Conservation (phyloP, 1,140 invertebrate species). For the Drosophila baimaii region DNA sequence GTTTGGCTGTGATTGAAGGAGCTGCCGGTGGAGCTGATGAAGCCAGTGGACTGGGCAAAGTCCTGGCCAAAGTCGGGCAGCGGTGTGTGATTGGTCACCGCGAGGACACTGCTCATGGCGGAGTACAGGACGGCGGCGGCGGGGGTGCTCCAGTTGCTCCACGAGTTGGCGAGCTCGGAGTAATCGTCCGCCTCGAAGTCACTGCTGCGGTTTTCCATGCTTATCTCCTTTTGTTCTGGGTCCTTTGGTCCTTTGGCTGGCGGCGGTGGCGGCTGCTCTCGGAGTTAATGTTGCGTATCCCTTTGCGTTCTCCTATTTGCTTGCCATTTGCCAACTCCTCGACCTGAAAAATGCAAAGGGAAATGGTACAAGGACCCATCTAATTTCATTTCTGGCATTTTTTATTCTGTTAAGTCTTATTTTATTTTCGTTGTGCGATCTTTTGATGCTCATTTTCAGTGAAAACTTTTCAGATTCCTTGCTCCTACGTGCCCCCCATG, state of each 20-base stretch:
- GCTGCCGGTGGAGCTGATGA: conserved; percentile 14
- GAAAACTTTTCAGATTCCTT: conserved; percentile 37
- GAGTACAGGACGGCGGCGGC: conserved; percentile 47
- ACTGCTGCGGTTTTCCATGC: conserved; percentile 41
- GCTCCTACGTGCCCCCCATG: conserved; percentile 16
- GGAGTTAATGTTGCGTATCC: conserved; percentile 70
- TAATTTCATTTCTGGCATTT: conserved; percentile 54
- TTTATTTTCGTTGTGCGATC: conserved; percentile 33
- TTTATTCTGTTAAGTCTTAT: conserved; percentile 24
- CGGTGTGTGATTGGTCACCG: conserved; percentile 59
- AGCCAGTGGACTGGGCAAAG: conserved; percentile 26
- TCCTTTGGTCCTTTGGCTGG: conserved; percentile 11
- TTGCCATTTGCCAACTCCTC: conserved; percentile 65
- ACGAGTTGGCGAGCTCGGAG: conserved; percentile 39
- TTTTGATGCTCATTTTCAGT: conserved; percentile 57
- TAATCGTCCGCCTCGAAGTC: conserved; percentile 52
- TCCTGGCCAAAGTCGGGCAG: conserved; percentile 41
- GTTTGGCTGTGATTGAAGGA: conserved; percentile 59
- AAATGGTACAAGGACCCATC: conserved; percentile 46
- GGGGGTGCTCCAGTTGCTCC: conserved; percentile 71
- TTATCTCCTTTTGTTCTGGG: not conserved
- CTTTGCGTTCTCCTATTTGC: conserved; percentile 57
- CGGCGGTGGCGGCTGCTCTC: conserved; percentile 13
- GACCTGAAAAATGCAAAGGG: conserved; percentile 51
- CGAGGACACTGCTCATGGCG: conserved; percentile 63